A percentile compares a stretch with the other conserved stretches of the same genome.
These are phyloP conservation scores for Chinchilla lanigera DNA, from an alignment of 2,113 vertebrate species.

Conservation along the genomic window DNA sequence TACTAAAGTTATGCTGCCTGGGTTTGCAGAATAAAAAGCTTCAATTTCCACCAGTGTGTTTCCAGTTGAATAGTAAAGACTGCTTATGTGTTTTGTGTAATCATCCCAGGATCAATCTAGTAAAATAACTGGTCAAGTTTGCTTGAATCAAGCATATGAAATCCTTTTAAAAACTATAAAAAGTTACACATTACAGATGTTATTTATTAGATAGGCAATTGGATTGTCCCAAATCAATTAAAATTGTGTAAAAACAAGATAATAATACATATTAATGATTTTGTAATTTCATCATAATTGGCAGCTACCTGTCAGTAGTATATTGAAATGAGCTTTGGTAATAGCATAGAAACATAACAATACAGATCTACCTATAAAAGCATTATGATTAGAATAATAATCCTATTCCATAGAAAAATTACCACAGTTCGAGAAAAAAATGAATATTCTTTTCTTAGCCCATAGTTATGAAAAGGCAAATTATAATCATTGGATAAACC, in stretches of 20 bases:
- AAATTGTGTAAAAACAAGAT: not conserved
- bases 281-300: not conserved
- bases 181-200: not conserved
- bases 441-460: not conserved
- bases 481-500: not conserved
- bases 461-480: slow-evolving; percentile 12
- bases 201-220: not conserved
- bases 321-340: not conserved
- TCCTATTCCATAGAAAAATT: not conserved
- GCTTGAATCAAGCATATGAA: not conserved
- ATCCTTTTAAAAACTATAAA: not conserved
- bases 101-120: not conserved
- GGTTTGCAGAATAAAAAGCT: not conserved
- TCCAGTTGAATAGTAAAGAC: slow-evolving; percentile 27
- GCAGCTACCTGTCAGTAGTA: not conserved
- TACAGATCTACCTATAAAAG: not conserved
- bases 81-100: not conserved
- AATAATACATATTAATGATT: not conserved
- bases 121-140: not conserved
- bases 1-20: not conserved
- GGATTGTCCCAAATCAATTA: not conserved
- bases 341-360: not conserved
- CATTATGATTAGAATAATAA: not conserved
- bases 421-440: not conserved
- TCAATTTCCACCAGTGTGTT: not conserved